Evolutionary conservation across 1,140 invertebrate genomes (phyloP), one percentile per base, ranked within the genome.

Genomic region (Piezodorus guildinii): DNA sequence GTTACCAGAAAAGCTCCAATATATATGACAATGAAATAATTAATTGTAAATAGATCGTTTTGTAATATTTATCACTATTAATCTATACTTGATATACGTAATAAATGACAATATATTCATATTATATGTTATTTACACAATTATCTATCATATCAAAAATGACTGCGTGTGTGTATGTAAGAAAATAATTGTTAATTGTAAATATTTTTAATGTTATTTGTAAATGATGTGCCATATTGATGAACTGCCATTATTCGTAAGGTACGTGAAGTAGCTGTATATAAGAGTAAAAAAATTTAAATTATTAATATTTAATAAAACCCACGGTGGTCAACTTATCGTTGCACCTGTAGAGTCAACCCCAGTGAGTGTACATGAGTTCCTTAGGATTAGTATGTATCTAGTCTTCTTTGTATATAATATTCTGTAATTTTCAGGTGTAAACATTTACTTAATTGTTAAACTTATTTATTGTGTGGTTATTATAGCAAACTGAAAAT

Each of bases 171-270:
- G 46, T n/a, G 21, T 19, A 49, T 49, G 21, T 49, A 49, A 49
- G 3, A 49, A 49, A 49, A 49, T 49, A 49, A 49, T 19, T 49
- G 46, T 49, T 17, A 10, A 39, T 39, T 49, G 46, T 49, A 49
- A 49, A 49, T 49, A 49, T 49, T 49, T 49, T n/a, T 10, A 19
- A 49, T 19, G n/a, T 49, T 49, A 17, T 19, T 17, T 49, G 46
- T 49, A 49, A 19, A 49, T 49, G 46, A 49, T 49, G 46, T 49
- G 46, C 46, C 46, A 49, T 49, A 49, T 49, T 49, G 8, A 49
- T 49, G 21, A 49, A 49, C 46, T 49, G 46, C 46, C 46, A 49
- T n/a, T 49, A 49, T 21, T 21, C 21, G 10, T 49, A 49, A 49
- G 46, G n/a, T 21, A 17, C 14, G n/a, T 49, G n/a, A 49, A 21